Base-by-base conservation (phyloP, 2,113 vertebrate species). In the Xenopus borealis region DNA sequence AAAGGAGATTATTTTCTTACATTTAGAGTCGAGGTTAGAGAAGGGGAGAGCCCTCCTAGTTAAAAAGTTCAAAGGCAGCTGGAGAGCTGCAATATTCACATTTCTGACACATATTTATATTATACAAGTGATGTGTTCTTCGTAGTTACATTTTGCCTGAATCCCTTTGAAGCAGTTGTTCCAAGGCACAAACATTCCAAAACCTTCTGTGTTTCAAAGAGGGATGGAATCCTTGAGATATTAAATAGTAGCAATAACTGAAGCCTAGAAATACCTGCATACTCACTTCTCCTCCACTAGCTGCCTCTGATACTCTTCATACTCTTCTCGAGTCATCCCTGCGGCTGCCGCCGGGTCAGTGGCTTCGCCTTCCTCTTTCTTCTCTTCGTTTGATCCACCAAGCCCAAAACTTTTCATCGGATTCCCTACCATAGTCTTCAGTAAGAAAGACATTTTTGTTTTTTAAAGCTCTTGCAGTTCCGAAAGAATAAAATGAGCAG, bases 211-310 rank as follows among this genome's bases (percentile, higher is more conserved):
- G 33, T 40, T 40, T 40, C 3, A 40, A 40, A 4, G 3, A 40
- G 33, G 33, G 33, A 40, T 40, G 33, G 33, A 40, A 40, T 40
- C 6, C 33, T 40, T 40, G 5, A 50, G 3, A 12, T 10, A 50
- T 4, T 50, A 12, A 2, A 50, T 13, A 50, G 2, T 1, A 13
- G 11, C 11, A 4, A 50, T 4, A 7, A 5, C 5, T 50, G 12
- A 50, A 58, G 55, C 0, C 4, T 3, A 16, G 18, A 17, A 19
- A 14, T n/a, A 40, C 40, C 16, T 20, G 64, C 9, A 77, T 88
- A 98, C 97, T 98, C 90, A 99, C 96, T 98, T 97, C 87, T 98
- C 97, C 85, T 99, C 96, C 83, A 98, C 93, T 85, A 99, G 1
- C 80, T 99, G 97, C 85, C 97, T 98, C 80, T 98, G 96, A 83